Evolutionary conservation across 2,113 vertebrate genomes (phyloP).

Genomic region (Aldabrachelys gigantea): DNA sequence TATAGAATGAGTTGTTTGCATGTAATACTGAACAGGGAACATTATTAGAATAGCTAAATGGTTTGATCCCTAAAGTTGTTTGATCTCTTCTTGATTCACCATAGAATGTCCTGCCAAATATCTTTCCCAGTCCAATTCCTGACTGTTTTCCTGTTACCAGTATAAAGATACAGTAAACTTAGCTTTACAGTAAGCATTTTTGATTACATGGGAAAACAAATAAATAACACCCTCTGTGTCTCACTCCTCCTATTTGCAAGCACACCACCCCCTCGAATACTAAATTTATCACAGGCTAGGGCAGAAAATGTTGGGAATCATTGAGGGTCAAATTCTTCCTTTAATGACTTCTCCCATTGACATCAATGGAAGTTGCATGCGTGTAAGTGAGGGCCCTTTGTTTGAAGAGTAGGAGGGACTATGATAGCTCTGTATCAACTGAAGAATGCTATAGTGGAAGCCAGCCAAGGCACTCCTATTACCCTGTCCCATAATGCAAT

Average conservation of each 20-base stretch:
- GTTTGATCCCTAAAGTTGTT: not conserved
- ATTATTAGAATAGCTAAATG: not conserved
- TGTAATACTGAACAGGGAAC: not conserved
- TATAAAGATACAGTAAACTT: not conserved
- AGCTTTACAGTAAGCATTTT: not conserved
- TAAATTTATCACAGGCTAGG: not conserved
- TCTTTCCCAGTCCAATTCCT: not conserved
- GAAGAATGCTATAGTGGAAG: not conserved
- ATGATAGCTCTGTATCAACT: not conserved
- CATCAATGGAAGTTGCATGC: not conserved
- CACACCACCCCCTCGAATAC: not conserved
- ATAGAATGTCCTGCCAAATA: not conserved
- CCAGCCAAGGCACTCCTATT: not conserved
- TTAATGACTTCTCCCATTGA: not conserved
- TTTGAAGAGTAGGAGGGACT: not conserved
- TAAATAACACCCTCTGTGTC: not conserved
- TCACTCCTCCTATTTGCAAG: not conserved
- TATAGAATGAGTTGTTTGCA: not conserved
- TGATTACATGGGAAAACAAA: not conserved
- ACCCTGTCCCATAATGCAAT: too few species aligned
- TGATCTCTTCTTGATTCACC: not conserved
- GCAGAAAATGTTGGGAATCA: not conserved
- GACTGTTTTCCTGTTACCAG: accelerated
- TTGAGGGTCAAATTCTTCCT: not conserved
- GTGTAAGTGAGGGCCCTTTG: not conserved